A percentile compares a stretch with the other conserved stretches of the same genome.
phyloP scores from a whole-genome alignment of 1,140 invertebrate species.

The Halictus rubicundus region DNA sequence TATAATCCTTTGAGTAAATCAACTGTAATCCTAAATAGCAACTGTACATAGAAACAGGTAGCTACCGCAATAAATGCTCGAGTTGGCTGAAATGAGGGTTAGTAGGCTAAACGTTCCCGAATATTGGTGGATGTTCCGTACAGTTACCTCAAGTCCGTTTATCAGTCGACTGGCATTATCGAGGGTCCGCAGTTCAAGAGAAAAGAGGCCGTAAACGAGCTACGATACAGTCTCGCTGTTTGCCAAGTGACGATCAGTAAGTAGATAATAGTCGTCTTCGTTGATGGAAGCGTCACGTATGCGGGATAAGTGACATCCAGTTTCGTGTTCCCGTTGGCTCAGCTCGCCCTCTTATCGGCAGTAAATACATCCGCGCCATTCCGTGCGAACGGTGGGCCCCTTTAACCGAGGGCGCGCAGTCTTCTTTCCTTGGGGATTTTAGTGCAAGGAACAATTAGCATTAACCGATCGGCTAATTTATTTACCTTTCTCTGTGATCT shows the following conservation, averaged over 20 bases:
- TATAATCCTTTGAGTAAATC: too few relatives aligned
- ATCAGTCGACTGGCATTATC: conserved; percentile 15
- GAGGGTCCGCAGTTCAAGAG: background rate
- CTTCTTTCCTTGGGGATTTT: background rate
- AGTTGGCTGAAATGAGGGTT: too few relatives aligned
- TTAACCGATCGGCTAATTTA: background rate
- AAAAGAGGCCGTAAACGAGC: conserved; percentile 23
- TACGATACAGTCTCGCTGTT: conserved; percentile 30
- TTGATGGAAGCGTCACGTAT: conserved; percentile 52
- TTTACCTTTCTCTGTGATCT: background rate
- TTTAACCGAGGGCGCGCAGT: background rate
- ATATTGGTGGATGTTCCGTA: background rate
- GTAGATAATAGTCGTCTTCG: conserved; percentile 68
- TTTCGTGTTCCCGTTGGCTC: conserved; percentile 12
- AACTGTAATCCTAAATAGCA: too few relatives aligned
- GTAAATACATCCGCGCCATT: conserved; percentile 3
- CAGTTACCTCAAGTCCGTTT: background rate
- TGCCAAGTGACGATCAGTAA: conserved; percentile 56
- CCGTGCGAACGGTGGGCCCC: background rate
- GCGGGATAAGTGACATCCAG: conserved; percentile 37
- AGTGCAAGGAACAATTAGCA: background rate
- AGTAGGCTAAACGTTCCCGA: background rate
- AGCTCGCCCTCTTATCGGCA: background rate
- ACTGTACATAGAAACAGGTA: too few relatives aligned
- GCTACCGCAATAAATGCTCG: too few relatives aligned